Base-by-base conservation (phyloP, 2,888 invertebrate genomes). In the Odontomyia ornata region DNA sequence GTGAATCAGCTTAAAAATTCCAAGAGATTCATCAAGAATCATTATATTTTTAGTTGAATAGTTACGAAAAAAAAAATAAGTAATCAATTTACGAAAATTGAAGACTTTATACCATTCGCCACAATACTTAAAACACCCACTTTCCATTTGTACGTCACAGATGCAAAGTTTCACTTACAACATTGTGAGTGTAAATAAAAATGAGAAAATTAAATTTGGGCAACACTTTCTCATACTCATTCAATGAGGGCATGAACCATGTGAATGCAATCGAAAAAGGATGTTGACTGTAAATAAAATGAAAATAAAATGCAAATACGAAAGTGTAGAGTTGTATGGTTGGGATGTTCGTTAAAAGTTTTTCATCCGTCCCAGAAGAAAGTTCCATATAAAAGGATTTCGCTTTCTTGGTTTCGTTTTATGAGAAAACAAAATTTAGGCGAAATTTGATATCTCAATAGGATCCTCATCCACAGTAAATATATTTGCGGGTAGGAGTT, bases 211-310 rank as follows among this genome's bases (percentile, higher is more conserved):
- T 69, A 69, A 69, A 69, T 69, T 67, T 69, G 18, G 30, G 46
- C 30, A 28, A 30, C 64, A 64, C 64, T 64, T 64, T n/a, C 28
- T 64, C 57, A 60, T 9, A 60, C 21, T 23, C 30, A 60, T 60
- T 60, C 28, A 30, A 30, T 30, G 30, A 47, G 46, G 27, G 46
- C 69, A 69, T 46, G 69, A 46, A 69, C 69, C 47, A 69, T 46
- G 69, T 69, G 69, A 47, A 69, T 69, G 69, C 69, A 69, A 69
- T 69, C 69, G 69, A 69, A 25, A 69, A 69, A 69, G 69, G 46
- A 47, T 46, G 69, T 47, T 23, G 47, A 28, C 30, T 46, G 69
- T 69, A 69, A 69, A 69, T 69, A 69, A 69, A 69, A 47, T 46
- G 46, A 69, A 69, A 25, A 69, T 69, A 47, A 69, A 69, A 69